Base-by-base conservation (phyloP, 2,113 vertebrate genomes). In the Strix aluco region DNA sequence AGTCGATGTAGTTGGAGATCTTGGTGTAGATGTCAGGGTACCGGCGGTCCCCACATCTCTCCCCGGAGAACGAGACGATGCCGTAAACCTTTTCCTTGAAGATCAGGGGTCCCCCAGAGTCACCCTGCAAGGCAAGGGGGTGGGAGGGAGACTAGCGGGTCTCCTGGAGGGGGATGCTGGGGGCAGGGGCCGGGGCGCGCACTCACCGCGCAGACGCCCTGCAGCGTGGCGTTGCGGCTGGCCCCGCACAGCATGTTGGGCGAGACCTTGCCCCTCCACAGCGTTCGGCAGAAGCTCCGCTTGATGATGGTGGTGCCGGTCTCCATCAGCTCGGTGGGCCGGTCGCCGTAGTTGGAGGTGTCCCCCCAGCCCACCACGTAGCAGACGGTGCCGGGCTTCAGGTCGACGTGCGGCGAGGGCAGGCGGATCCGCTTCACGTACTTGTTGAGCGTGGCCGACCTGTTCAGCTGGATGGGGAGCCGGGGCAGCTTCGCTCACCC, bases 101-200 rank as follows among this genome's bases (percentile, higher is more conserved):
- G 49, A 98, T n/a, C 63, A 98, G 82, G 9, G 98, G 98, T 3
- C 98, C 98, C 27, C 98, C 98, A 0, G 98, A 98, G 79, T 98
- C 98, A 0, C 96, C 98, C 98, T 98, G 88, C 6, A 9, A 66
- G 63, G 62, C 2, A 15, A 91, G 21, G 32, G 22, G 34, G 15
- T 27, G 20, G 27, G 63, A 47, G 23, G 25, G 32, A n/a, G 36
- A 7, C 6, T 4, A 11, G 34, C 0, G 21, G 44, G 51, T 22
- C 3, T 46, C 49, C 1, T 4, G 2, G 54, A 0, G 10, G 15
- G 32, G 34, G 10, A 0, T 11, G 16, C 8, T 2, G 21, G 2
- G 67, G 66, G 40, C 40, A 11, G 47, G 66, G 15, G 21, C 3
- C 0, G 0, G 77, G 51, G 46, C 4, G 5, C 0, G 6, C 26